These are phyloP conservation scores for Amphipyra berbera DNA, from an alignment of 2,888 invertebrate genomes.

Conservation along the genomic window DNA sequence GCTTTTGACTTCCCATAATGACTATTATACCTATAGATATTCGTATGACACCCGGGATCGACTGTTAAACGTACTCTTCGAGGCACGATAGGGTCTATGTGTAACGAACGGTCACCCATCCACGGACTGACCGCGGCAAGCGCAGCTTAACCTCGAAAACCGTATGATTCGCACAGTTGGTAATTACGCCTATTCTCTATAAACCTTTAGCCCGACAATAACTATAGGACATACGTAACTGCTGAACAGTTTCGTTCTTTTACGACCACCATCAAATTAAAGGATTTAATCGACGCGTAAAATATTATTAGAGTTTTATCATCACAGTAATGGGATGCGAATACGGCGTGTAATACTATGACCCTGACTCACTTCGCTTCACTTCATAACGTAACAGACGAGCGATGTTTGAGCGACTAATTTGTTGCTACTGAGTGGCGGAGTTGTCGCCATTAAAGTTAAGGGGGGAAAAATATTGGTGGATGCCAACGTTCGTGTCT, in stretches of 20 bases:
- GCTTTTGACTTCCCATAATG: too few species aligned
- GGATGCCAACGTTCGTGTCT: too few species aligned
- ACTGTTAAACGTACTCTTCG: too few species aligned
- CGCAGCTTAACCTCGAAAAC: too few species aligned
- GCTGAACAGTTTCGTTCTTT: conserved; percentile 16
- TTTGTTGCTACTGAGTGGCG: conserved; percentile 10
- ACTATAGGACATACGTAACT: conserved; percentile 7
- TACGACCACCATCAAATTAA: conserved; percentile 34
- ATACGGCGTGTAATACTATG: conserved; percentile 57
- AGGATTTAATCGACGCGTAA: conserved; percentile 20
- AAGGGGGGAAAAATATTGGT: too few species aligned
- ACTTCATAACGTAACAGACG: conserved; percentile 21
- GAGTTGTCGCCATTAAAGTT: neutral
- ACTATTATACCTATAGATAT: too few species aligned
- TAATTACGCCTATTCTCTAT: conserved; percentile 6
- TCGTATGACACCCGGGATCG: too few species aligned
- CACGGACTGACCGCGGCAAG: too few species aligned
- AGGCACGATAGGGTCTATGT: too few species aligned
- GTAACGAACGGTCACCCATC: too few species aligned
- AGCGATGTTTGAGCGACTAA: conserved; percentile 22
- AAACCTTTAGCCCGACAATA: conserved; percentile 13
- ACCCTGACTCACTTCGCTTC: conserved; percentile 74
- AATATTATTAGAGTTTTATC: conserved; percentile 47
- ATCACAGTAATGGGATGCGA: conserved; percentile 42
- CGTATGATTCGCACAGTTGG: too few species aligned